These are phyloP conservation scores for Arenaria interpres DNA, from an alignment of 2,113 vertebrate species.

Conservation along the genomic window DNA sequence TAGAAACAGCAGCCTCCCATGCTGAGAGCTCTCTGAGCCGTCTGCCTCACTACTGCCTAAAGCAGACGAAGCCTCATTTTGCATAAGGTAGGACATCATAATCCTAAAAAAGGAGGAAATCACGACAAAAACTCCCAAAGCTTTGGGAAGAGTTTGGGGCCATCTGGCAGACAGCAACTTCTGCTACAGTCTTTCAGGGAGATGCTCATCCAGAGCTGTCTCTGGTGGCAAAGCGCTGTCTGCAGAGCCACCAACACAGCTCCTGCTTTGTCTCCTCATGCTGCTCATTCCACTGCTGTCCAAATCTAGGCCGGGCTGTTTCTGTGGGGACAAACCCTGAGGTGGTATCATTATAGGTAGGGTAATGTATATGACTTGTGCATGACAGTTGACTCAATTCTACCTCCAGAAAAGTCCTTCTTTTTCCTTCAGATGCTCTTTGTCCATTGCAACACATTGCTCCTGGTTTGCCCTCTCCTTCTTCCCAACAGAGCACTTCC, in stretches of 20 bases:
- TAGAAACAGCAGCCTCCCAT: neutral
- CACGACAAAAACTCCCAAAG: neutral
- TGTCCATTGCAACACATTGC: neutral
- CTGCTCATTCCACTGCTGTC: neutral
- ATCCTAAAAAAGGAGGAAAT: constrained; percentile 2
- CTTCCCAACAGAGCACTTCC: neutral
- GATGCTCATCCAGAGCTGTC: constrained; percentile 18
- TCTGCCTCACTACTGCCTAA: neutral
- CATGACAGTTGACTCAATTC: neutral
- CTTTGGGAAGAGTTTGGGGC: neutral
- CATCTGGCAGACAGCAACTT: constrained; percentile 32
- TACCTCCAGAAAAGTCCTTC: neutral
- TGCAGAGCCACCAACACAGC: constrained; percentile 13
- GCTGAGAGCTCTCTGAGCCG: neutral
- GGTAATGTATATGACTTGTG: neutral
- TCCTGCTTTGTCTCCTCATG: neutral
- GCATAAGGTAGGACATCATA: neutral
- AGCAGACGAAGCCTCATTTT: neutral
- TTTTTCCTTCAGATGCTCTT: neutral
- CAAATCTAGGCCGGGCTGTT: neutral
- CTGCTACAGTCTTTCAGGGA: neutral
- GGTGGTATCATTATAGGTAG: neutral
- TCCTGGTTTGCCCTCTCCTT: neutral
- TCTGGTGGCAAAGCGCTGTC: neutral
- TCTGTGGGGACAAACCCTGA: neutral